These are phyloP conservation scores for Chloropsis hardwickii DNA, from an alignment of 2,113 vertebrate species.

Conservation along the genomic window DNA sequence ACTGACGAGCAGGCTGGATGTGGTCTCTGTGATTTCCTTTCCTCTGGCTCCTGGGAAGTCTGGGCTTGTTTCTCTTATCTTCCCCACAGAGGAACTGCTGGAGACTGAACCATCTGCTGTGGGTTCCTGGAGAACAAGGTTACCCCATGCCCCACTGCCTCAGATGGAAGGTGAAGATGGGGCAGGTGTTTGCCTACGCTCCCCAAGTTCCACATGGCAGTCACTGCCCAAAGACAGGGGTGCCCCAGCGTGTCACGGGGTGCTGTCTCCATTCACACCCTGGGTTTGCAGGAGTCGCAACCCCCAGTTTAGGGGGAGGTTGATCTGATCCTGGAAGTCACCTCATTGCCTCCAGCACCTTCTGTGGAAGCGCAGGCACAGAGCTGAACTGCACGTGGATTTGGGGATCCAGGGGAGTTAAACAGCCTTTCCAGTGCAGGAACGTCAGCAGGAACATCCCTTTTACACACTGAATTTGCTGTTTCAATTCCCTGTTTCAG, in stretches of 20 bases:
- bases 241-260: fast-evolving
- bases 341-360: not conserved
- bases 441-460: not conserved
- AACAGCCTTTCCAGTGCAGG: not conserved
- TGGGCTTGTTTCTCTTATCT: not conserved
- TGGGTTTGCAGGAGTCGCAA: not conserved
- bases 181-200: fast-evolving
- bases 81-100: not conserved
- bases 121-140: not conserved
- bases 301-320: not conserved
- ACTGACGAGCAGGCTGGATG: not conserved
- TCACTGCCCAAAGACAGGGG: not conserved
- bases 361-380: not conserved
- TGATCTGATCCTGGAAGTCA: not conserved
- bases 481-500: not conserved
- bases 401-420: not conserved
- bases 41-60: not conserved
- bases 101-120: not conserved
- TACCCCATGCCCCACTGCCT: fast-evolving
- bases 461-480: not conserved
- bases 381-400: not conserved
- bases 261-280: not conserved
- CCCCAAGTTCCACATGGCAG: fast-evolving
- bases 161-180: not conserved
- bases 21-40: not conserved